These are phyloP conservation scores for Limonius californicus DNA, from an alignment of 1,140 invertebrate genomes.

Conservation along the genomic window DNA sequence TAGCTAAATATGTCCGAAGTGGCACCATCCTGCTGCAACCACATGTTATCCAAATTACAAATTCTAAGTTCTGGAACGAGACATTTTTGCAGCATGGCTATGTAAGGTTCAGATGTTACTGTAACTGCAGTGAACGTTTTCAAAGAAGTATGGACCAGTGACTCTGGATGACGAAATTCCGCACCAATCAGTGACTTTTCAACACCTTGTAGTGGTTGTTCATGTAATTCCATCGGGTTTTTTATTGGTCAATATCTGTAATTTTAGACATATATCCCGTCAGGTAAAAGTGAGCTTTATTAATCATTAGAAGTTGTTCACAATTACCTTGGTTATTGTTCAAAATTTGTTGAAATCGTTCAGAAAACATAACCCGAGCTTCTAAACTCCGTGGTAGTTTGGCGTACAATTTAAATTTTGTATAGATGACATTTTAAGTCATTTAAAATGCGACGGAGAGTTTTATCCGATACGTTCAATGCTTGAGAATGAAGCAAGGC, in stretches of 20 bases:
- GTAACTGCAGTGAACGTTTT: neutral
- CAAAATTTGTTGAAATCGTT: neutral
- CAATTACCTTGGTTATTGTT: neutral
- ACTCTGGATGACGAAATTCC: too few relatives aligned
- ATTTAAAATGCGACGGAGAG: neutral
- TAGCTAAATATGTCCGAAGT: neutral
- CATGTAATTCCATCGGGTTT: too few relatives aligned
- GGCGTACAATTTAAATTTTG: neutral
- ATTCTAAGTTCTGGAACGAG: neutral
- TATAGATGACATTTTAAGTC: neutral
- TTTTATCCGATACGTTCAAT: neutral
- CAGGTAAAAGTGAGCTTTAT: neutral
- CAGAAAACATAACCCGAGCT: neutral
- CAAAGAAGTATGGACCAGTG: neutral
- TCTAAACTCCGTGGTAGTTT: neutral
- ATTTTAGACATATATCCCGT: neutral
- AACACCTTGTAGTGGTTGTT: neutral
- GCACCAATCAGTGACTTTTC: neutral
- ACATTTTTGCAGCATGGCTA: neutral
- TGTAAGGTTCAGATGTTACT: neutral
- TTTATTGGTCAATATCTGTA: neutral
- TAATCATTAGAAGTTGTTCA: neutral
- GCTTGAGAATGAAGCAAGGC: neutral
- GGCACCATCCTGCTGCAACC: neutral
- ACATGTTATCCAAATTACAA: too few relatives aligned